Base-by-base conservation (phyloP, 2,888 invertebrate genomes). In the Ypsolopha scabrella region DNA sequence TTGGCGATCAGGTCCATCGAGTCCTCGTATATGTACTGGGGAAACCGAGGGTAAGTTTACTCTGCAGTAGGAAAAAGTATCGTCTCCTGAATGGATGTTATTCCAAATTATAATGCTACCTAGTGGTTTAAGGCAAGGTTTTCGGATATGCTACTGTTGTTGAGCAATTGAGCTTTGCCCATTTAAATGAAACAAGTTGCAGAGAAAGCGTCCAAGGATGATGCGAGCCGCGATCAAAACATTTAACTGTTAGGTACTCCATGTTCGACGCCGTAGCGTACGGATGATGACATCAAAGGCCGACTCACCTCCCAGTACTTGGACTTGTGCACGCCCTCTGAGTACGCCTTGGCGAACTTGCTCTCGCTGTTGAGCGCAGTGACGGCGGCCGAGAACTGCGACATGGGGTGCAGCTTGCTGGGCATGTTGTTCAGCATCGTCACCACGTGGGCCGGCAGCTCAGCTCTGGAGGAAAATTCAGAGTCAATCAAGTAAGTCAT, bases 1-100 rank as follows among this genome's bases (percentile, higher is more conserved):
- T 98, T 97, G 50, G 97, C 97, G 70, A 98, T 96, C 64, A 98
- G 87, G 76, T 97, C 94, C 95, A 98, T 97, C 11, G 95, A 89
- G 79, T 98, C 98, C 79, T 98, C 97, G 76, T 95, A 97, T 7
- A 90, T 88, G 70, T 92, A 91, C 91, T 86, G 66, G 50, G 34
- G 50, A 52, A 52, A 52, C 52, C 54, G 9, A 50, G 24, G 4
- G 24, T 24, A 24, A 24, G 24, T 24, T 24, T 24, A 24, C 2
- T 2, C 24, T 24, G 24, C 24, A 24, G 24, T 24, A 24, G 24
- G 24, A 24, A 24, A 24, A 24, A 4, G 24, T 24, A 24, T 24
- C 24, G 4, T 24, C 24, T 24, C 24, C 24, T 24, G 24, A 24
- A 24, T 24, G 24, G 24, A 24, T 24, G 24, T 24, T 24, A 24